Base-by-base conservation (phyloP, 2,797 vertebrate species). In the Bradypodion ventrale region DNA sequence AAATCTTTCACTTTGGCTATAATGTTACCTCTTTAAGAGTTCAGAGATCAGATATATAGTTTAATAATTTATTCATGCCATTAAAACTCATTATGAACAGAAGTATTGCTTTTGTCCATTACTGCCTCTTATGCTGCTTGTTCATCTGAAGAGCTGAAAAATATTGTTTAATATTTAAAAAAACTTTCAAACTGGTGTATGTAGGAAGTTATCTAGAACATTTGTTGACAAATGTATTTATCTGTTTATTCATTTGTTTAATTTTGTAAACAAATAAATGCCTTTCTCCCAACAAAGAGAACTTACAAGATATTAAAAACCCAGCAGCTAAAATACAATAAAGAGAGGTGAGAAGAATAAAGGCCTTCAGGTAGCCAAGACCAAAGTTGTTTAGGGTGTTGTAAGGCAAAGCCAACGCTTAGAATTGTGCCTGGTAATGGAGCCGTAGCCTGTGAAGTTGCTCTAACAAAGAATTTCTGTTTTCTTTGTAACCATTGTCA, bases 1-100 rank as follows among this genome's bases (percentile, higher is more conserved):
- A 85, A 89, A 88, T 79, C 78, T 93, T 87, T 91, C 68, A 84
- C 80, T 46, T 83, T 83, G 80, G 83, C 46, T 73, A 9, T 84
- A 37, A 29, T 79, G 90, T 59, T 74, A 68, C 80, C 75, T 75
- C 78, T 87, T 87, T 87, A 83, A 77, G 37, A 78, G 19, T 88
- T 66, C 87, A 66, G 75, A 89, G 81, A 59, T 88, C 63, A 35
- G 89, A n/a, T 52, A 32, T 84, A 32, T 85, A 1, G 29, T 77
- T 77, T 15, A 40, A 78, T 40, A 59, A 74, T 78, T 81, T 87
- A 44, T 87, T 87, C 66, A 78, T 83, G 79, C 68, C 62, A 65
- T n/a, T 74, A 83, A 12, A 81, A 32, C 59, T 65, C 62, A 84
- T 74, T 60, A 70, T 63, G 52, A 77, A 37, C 63, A 40, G 2